Conservation (phyloP, 2,797 vertebrate species). For the Apogon hyalosoma region DNA sequence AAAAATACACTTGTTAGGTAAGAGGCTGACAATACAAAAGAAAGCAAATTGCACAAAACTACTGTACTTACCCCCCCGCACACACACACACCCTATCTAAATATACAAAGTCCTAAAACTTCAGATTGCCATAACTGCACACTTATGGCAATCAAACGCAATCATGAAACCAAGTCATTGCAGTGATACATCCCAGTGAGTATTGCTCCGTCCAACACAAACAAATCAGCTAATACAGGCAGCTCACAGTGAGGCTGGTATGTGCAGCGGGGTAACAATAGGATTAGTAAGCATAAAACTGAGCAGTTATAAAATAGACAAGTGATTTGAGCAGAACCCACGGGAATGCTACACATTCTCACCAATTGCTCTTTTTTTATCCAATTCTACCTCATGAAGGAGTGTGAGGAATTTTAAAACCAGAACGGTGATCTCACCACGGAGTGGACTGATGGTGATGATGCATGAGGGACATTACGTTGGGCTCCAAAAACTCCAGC, state of each 20-base stretch:
- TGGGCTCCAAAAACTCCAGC: slow-evolving; percentile 68
- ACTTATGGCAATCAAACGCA: slow-evolving; percentile 58
- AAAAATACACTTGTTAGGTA: slow-evolving; percentile 45
- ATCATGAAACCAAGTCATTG: slow-evolving; percentile 38
- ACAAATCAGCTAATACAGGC: slow-evolving; percentile 47
- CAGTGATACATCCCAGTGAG: slow-evolving; percentile 31
- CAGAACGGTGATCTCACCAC: slow-evolving; percentile 74
- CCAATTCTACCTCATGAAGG: slow-evolving; percentile 70
- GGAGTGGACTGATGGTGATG: slow-evolving; percentile 70
- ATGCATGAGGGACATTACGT: slow-evolving; percentile 79
- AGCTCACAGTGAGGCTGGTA: slow-evolving; percentile 16
- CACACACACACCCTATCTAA: slow-evolving; percentile 10
- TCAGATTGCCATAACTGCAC: slow-evolving; percentile 46
- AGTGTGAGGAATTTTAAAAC: slow-evolving; percentile 72
- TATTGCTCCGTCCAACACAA: slow-evolving; percentile 37
- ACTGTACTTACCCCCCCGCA: slow-evolving; percentile 4
- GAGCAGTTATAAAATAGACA: slow-evolving; percentile 49
- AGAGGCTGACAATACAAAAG: slow-evolving; percentile 12
- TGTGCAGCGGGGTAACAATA: slow-evolving; percentile 37
- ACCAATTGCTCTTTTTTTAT: slow-evolving; percentile 64
- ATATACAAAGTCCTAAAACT: slow-evolving; percentile 24
- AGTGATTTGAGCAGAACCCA: slow-evolving; percentile 47
- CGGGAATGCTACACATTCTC: slow-evolving; percentile 58
- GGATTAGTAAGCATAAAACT: slow-evolving; percentile 46
- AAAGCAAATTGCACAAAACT: slow-evolving; percentile 45